Evolutionary conservation across 2,888 invertebrate species (phyloP), one percentile per base, ranked within the genome.

Genomic region (Prosapia bicincta): DNA sequence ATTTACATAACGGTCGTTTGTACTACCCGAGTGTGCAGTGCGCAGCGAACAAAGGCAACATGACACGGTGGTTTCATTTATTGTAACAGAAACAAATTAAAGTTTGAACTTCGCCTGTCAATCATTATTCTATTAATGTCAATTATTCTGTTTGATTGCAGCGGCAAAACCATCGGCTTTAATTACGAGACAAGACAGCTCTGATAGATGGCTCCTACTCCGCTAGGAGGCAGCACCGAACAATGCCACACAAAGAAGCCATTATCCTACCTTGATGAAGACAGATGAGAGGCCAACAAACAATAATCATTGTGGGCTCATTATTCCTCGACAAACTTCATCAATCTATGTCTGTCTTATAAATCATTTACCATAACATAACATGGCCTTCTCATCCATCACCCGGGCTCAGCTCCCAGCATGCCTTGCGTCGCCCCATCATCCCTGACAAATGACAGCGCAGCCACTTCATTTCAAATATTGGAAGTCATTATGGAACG

Each of bases 81-180:
- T 67, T 67, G 26, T 66, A 72, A 28, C 38, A 43, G 74, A 74
- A 74, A 74, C 72, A 72, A 76, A 72, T 72, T 72, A 71, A 76
- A 69, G 66, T 54, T n/a, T 38, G 30, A 69, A 72, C 76, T 66
- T 69, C 65, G 54, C 20, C 43, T 69, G 76, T 76, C 76, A 72
- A 72, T 76, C 76, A 76, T 76, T 71, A 67, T 72, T 72, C 76
- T 76, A 76, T 76, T 76, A 76, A 66, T 76, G 76, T 76, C 76
- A 76, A 72, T 76, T 76, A 76, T 72, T 71, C 72, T 69, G 76
- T 69, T 72, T 76, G 72, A 66, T 30, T 66, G 66, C 20, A 20
- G 38, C 28, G 66, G 24, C 67, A n/a, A 24, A 30, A 26, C 67
- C 71, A 65, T 72, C 72, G 67, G 72, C 32, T 72, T 72, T 72